A percentile compares a stretch with the other conserved stretches of the same genome.
Evolutionary conservation across 30 jellyfish, hydroid and myxozoan genomes (phyloP).

Genomic region (Turritopsis rubra): DNA sequence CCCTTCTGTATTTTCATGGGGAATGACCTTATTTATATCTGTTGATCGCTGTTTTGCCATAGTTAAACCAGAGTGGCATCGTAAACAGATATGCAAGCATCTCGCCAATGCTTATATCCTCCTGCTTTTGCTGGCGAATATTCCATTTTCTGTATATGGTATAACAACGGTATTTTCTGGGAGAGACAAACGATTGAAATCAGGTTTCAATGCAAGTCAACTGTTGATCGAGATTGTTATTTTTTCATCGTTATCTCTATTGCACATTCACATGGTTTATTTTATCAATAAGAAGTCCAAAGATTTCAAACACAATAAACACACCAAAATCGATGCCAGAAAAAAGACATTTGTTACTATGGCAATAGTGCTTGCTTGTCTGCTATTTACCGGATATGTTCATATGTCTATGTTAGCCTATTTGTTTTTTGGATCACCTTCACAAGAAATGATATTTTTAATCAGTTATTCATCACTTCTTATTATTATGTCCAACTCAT

Average conservation of each 20-base stretch:
- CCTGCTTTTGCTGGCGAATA: background rate
- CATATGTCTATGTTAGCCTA: background rate
- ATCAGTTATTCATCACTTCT: background rate
- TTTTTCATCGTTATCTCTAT: background rate
- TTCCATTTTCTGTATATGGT: background rate
- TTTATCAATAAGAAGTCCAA: background rate
- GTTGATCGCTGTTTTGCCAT: background rate
- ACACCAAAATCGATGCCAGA: background rate
- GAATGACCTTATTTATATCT: background rate
- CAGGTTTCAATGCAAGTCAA: background rate
- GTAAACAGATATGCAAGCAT: background rate
- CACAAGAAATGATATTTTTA: background rate
- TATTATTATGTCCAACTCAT: background rate
- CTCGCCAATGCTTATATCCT: background rate
- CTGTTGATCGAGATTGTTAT: background rate
- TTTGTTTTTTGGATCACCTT: background rate
- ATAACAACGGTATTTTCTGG: background rate
- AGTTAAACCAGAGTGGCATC: background rate
- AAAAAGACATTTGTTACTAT: background rate
- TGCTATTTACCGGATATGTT: background rate
- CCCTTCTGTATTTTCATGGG: background rate
- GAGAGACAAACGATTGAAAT: background rate
- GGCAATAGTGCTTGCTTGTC: background rate
- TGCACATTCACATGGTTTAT: background rate
- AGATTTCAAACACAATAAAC: background rate